These are phyloP conservation scores for Eupelmus urozonus DNA, from an alignment of 2,888 invertebrate species.

Conservation along the genomic window DNA sequence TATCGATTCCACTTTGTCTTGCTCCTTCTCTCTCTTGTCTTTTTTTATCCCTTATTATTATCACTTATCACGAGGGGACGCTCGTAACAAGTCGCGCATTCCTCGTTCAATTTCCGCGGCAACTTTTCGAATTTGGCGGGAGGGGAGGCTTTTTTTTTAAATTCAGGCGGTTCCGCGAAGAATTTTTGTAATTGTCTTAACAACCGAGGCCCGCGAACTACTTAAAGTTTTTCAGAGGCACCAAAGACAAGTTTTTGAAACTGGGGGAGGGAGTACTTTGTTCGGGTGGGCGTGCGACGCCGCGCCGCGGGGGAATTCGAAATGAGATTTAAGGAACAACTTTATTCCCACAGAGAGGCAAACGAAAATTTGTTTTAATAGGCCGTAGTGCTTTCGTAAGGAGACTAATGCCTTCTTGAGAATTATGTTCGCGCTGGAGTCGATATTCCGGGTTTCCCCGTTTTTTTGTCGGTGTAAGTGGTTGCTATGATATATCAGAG, in stretches of 20 bases:
- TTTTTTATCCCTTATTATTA: slow-evolving; percentile 18
- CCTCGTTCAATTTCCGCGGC: slow-evolving; percentile 20
- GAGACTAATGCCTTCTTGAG: background rate
- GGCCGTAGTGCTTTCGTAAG: background rate
- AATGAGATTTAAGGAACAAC: slow-evolving; percentile 21
- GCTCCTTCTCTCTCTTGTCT: background rate
- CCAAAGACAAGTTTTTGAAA: background rate
- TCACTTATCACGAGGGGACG: slow-evolving; percentile 27
- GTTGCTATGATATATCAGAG: no score
- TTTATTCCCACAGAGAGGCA: slow-evolving; percentile 10
- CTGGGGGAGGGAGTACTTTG: background rate
- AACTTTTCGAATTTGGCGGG: slow-evolving; percentile 16
- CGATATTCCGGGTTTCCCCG: no score
- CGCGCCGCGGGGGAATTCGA: slow-evolving; percentile 2
- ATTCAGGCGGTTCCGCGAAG: background rate
- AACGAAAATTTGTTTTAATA: slow-evolving; percentile 1
- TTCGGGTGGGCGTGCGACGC: no score
- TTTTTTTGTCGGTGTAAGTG: no score
- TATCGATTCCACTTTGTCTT: slow-evolving; percentile 47
- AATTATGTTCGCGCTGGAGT: background rate
- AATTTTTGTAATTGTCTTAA: slow-evolving; percentile 39
- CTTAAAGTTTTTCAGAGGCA: slow-evolving; percentile 22
- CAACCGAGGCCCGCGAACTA: slow-evolving; percentile 18
- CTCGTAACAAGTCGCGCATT: slow-evolving; percentile 21
- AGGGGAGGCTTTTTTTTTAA: background rate